A percentile compares a stretch with the other conserved stretches of the same genome.
phyloP scores from a whole-genome alignment of 2,113 vertebrate genomes.

The Pithys albifrons region DNA sequence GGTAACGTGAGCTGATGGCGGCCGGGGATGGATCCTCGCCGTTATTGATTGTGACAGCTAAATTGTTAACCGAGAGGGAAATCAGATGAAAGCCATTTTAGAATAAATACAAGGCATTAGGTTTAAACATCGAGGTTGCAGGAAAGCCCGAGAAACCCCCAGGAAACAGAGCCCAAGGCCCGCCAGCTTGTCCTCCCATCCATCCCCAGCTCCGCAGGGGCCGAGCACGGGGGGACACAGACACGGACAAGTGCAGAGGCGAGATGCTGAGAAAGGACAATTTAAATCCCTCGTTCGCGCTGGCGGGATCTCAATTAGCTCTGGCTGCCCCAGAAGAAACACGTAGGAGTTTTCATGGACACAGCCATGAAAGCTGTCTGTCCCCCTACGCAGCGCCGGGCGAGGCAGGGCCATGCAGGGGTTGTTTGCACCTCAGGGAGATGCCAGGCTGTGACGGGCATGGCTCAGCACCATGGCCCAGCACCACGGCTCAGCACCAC shows the following conservation, averaged over 20 bases:
- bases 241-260: not conserved
- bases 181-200: not conserved
- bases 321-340: not conserved
- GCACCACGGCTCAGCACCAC: not conserved
- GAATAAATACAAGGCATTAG: constrained; percentile 74
- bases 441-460: not conserved
- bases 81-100: constrained; percentile 80
- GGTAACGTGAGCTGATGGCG: constrained; percentile 78
- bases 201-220: not conserved
- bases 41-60: constrained; percentile 80
- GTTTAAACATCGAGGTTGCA: constrained; percentile 65
- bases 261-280: not conserved
- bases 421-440: rapidly evolving
- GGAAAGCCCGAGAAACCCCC: constrained; percentile 31
- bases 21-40: constrained; percentile 68
- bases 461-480: not conserved
- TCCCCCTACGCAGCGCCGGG: rapidly evolving
- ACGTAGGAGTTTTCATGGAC: not conserved
- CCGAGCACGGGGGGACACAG: not conserved
- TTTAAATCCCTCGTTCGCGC: not conserved
- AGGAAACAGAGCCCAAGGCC: not conserved
- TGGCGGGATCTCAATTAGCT: not conserved
- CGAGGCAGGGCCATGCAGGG: not conserved
- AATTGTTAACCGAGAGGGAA: constrained; percentile 75
- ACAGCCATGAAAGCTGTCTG: not conserved